A percentile compares a stretch with the other conserved stretches of the same genome.
These are phyloP conservation scores for Drosophila demipolita DNA, from an alignment of 2,888 invertebrate genomes.

Conservation along the genomic window DNA sequence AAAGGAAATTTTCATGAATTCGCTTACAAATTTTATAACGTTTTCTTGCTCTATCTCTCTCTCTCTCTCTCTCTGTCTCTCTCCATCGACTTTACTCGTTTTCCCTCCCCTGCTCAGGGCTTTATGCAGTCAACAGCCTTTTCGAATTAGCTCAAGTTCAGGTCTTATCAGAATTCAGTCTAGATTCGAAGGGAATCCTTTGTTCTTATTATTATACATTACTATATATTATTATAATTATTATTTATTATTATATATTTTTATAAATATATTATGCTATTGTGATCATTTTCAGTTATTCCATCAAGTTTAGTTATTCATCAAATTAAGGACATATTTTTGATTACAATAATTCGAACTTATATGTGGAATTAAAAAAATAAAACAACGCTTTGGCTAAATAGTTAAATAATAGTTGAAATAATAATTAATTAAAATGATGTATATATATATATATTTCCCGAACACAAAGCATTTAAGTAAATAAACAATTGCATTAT, in stretches of 20 bases:
- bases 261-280: neutral
- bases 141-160: conserved; percentile 37
- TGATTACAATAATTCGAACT: neutral
- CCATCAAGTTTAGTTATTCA: neutral
- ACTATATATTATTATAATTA: too few relatives aligned
- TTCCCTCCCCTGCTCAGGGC: neutral
- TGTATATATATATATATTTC: neutral
- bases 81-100: neutral
- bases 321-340: neutral
- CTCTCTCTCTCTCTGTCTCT: neutral
- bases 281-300: neutral
- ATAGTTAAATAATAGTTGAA: neutral
- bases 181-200: neutral
- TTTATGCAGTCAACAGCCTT: conserved; percentile 12
- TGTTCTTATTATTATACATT: neutral
- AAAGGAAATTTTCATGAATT: conserved; percentile 74
- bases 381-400: neutral
- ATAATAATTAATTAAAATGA: neutral
- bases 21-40: conserved; percentile 77
- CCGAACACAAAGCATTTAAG: neutral
- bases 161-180: neutral
- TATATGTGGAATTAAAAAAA: neutral
- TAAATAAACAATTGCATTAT: too few relatives aligned
- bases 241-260: too few relatives aligned
- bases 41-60: conserved; percentile 53